These are phyloP conservation scores for Lepidochrysops patricia DNA, from an alignment of 2,888 invertebrate genomes.

Conservation along the genomic window DNA sequence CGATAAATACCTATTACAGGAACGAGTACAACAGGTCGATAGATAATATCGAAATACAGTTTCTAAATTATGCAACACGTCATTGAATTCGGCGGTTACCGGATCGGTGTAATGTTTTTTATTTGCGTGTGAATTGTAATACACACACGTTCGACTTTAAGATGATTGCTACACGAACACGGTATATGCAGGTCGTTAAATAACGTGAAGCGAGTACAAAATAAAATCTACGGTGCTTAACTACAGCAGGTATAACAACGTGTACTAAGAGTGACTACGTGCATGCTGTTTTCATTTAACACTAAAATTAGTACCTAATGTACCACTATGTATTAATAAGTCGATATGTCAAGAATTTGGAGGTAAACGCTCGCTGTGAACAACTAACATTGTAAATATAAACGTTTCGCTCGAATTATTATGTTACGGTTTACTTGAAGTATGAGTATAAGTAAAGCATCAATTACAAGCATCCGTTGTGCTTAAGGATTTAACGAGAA, in stretches of 20 bases:
- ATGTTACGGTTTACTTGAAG: background rate
- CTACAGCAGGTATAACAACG: slow-evolving; percentile 41
- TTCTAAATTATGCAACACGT: slow-evolving; percentile 9
- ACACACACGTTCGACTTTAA: slow-evolving; percentile 45
- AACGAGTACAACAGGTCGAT: background rate
- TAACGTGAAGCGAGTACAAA: slow-evolving; percentile 29
- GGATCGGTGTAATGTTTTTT: slow-evolving; percentile 22
- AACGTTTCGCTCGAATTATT: slow-evolving; percentile 6
- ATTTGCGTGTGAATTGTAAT: slow-evolving; percentile 39
- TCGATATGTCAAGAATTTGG: slow-evolving; percentile 39
- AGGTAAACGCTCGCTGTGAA: slow-evolving; percentile 43
- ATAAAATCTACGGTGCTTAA: slow-evolving; percentile 22
- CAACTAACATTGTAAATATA: slow-evolving; percentile 31
- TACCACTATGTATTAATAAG: slow-evolving; percentile 49
- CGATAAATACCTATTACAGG: background rate
- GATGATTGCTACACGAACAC: slow-evolving; percentile 33
- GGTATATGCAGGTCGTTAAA: slow-evolving; percentile 36
- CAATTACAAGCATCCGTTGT: slow-evolving; percentile 1
- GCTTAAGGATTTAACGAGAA: background rate
- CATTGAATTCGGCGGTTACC: slow-evolving; percentile 8
- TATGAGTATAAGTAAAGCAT: background rate
- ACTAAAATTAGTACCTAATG: slow-evolving; percentile 55
- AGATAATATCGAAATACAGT: background rate
- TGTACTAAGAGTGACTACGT: slow-evolving; percentile 49
- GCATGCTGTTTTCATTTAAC: slow-evolving; percentile 59